Evolutionary conservation across 2,113 vertebrate genomes (phyloP).

Genomic region (Entosphenus tridentatus): DNA sequence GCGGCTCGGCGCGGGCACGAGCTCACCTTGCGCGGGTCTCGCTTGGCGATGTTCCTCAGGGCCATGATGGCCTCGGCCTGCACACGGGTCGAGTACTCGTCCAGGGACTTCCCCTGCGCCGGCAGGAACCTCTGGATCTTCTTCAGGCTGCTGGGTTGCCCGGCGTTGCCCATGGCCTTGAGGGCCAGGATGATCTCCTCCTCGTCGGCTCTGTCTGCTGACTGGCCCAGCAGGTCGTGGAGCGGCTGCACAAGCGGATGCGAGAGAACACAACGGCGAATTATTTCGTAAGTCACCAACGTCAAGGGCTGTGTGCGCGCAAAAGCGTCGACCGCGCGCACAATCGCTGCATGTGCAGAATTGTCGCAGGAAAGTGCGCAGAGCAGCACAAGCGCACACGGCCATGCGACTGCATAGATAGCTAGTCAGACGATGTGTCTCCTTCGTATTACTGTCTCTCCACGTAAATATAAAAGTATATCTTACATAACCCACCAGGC

Average conservation of each 20-base stretch:
- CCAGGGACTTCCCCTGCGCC: conserved; percentile 20
- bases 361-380: too few relatives aligned
- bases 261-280: not conserved
- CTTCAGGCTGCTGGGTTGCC: conserved; percentile 39
- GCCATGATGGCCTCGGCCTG: conserved; percentile 36
- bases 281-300: not conserved
- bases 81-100: conserved; percentile 21
- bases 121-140: conserved; percentile 38
- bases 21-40: conserved; percentile 33
- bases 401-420: too few relatives aligned
- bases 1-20: not conserved
- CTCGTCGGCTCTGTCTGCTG: conserved; percentile 20
- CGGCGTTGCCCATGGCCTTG: conserved; percentile 48
- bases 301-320: not conserved
- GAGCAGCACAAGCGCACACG: too few relatives aligned
- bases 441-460: too few relatives aligned
- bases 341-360: too few relatives aligned
- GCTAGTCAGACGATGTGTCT: too few relatives aligned
- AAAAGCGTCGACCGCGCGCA: too few relatives aligned
- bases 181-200: conserved; percentile 30
- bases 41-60: conserved; percentile 31
- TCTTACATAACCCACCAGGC: too few relatives aligned
- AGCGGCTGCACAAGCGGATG: conserved; percentile 27
- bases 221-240: conserved; percentile 29
- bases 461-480: too few relatives aligned